These are phyloP conservation scores for Bombus waltoni DNA, from an alignment of 1,140 invertebrate species.

Conservation along the genomic window DNA sequence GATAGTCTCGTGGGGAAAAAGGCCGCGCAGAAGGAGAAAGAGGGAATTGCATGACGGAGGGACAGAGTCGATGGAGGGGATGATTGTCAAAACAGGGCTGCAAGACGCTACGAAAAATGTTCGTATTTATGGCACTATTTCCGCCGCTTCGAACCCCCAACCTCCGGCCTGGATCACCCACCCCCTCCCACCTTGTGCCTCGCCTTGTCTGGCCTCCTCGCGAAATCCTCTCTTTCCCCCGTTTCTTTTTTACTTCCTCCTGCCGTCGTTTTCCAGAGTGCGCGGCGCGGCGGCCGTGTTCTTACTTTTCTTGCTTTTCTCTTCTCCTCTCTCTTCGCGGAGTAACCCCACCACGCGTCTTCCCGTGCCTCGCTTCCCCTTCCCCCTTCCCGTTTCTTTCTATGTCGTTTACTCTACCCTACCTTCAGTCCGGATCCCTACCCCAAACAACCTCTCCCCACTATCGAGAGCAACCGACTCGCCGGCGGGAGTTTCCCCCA, in stretches of 20 bases:
- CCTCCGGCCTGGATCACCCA: conserved; percentile 29
- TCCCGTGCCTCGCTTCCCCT: conserved; percentile 39
- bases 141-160: conserved; percentile 71
- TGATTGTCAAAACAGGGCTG: conserved; percentile 80
- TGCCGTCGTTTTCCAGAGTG: conserved; percentile 64
- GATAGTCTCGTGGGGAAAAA: conserved; percentile 36
- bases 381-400: conserved; percentile 10
- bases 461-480: conserved; percentile 14
- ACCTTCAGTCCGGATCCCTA: conserved; percentile 51
- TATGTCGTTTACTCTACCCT: conserved; percentile 39
- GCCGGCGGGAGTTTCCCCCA: conserved; percentile 61
- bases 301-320: conserved; percentile 57
- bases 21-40: conserved; percentile 23
- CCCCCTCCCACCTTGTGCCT: conserved; percentile 31
- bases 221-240: conserved; percentile 44
- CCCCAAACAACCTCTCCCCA: conserved; percentile 40
- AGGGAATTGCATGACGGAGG: conserved; percentile 47
- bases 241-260: conserved; percentile 45
- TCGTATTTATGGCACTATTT: conserved; percentile 81
- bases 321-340: conserved; percentile 46
- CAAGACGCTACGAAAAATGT: conserved; percentile 78
- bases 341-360: conserved; percentile 43
- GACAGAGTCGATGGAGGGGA: conserved; percentile 58
- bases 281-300: conserved; percentile 39
- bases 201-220: conserved; percentile 41